These are phyloP conservation scores for Cryptoblepharus egeriae DNA, from an alignment of 2,797 vertebrate species.

Conservation along the genomic window DNA sequence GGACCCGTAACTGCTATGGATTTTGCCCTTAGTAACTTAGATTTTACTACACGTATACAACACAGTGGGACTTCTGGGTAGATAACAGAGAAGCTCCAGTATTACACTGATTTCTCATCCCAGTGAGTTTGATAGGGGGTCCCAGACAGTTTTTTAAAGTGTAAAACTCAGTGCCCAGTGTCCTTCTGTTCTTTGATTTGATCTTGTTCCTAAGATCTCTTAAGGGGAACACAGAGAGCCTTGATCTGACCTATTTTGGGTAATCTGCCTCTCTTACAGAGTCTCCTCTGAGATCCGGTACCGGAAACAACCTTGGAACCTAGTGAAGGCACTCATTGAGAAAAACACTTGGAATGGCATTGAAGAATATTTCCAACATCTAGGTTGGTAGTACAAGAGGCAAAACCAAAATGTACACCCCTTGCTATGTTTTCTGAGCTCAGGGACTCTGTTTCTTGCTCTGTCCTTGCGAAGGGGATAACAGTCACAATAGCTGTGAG, in stretches of 20 bases:
- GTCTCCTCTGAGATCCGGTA: constrained; percentile 93
- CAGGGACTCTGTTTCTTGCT: no score
- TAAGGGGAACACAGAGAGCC: background rate
- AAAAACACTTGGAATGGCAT: constrained; percentile 93
- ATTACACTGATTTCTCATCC: no score
- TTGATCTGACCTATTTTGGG: background rate
- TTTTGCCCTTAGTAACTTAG: no score
- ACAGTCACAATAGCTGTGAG: background rate
- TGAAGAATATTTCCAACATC: constrained; percentile 89
- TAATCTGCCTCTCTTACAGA: constrained; percentile 64
- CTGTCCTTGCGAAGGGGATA: background rate
- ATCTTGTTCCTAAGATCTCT: background rate
- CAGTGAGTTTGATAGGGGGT: no score
- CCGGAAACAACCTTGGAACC: constrained; percentile 92
- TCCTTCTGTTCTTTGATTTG: background rate
- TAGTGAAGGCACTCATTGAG: constrained; percentile 91
- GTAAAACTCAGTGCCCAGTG: background rate
- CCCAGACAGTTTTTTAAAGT: no score
- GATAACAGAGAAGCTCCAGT: no score
- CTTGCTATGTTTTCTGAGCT: background rate
- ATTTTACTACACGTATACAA: no score
- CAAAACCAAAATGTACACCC: background rate
- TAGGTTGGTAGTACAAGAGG: constrained; percentile 78
- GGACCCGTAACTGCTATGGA: no score
- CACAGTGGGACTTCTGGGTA: no score